Evolutionary conservation across 2,888 invertebrate genomes (phyloP).

Genomic region (Eristalinus sepulchralis): DNA sequence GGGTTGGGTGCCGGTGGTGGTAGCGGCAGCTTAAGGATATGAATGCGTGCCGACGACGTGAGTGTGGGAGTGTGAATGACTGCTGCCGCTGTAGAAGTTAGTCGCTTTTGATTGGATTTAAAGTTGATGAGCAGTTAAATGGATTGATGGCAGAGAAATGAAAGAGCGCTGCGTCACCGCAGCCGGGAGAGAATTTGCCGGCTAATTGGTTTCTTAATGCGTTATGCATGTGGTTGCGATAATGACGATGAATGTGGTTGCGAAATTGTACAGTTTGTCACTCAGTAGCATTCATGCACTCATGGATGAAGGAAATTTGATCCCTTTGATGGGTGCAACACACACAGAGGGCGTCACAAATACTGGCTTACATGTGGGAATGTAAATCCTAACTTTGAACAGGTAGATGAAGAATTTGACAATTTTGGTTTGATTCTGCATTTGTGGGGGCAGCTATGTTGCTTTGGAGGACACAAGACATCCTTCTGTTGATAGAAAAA

Average conservation of each 20-base stretch:
- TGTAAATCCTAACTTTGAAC: too few relatives aligned
- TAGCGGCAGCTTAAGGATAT: background rate
- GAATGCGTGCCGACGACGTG: background rate
- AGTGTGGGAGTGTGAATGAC: constrained; percentile 15
- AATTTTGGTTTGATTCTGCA: too few relatives aligned
- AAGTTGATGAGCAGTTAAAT: constrained; percentile 14
- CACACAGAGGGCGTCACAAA: too few relatives aligned
- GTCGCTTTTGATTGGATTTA: constrained; percentile 45
- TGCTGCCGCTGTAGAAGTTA: constrained; percentile 22
- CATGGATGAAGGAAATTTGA: background rate
- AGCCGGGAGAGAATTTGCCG: background rate
- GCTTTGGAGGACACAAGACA: too few relatives aligned
- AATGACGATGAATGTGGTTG: background rate
- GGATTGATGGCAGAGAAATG: background rate
- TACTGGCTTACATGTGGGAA: too few relatives aligned
- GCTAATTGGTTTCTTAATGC: background rate
- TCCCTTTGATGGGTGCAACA: too few relatives aligned
- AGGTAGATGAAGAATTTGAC: too few relatives aligned
- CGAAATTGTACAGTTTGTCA: background rate
- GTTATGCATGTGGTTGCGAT: background rate
- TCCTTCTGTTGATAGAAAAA: too few relatives aligned
- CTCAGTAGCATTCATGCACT: background rate
- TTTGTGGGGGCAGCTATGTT: too few relatives aligned
- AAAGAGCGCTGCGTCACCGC: background rate
- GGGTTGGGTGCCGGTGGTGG: too few relatives aligned